phyloP scores from a whole-genome alignment of 1,140 invertebrate species.

The Arion vulgaris region DNA sequence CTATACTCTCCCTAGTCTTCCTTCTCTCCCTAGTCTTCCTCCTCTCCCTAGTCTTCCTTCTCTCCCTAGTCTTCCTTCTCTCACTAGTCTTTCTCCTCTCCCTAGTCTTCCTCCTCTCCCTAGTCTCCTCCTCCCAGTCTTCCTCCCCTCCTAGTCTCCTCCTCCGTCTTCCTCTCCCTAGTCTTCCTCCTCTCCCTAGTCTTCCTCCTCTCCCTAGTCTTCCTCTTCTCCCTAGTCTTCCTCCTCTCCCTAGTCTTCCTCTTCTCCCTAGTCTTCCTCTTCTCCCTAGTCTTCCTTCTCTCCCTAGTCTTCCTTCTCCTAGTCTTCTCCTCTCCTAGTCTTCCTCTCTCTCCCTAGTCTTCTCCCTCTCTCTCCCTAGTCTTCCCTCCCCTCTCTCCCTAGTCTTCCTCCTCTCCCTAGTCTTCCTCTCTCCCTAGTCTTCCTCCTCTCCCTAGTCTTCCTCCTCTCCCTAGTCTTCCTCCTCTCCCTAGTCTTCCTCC shows the following conservation, averaged over 20 bases:
- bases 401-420: too few relatives aligned
- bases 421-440: too few relatives aligned
- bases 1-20: neutral
- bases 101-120: too few relatives aligned
- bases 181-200: neutral
- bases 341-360: neutral
- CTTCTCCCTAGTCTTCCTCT: neutral
- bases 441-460: too few relatives aligned
- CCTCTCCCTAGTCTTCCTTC: too few relatives aligned
- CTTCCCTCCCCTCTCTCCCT: constrained; percentile 11
- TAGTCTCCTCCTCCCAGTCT: neutral
- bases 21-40: neutral
- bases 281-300: neutral
- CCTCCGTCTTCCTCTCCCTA: constrained; percentile 2
- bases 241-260: neutral
- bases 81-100: neutral
- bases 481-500: too few relatives aligned
- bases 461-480: too few relatives aligned
- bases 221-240: neutral
- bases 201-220: neutral
- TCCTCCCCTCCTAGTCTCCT: constrained; percentile 6
- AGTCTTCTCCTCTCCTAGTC: neutral
- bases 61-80: neutral
- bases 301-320: neutral
- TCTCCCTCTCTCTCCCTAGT: constrained; percentile 19